These are phyloP conservation scores for Cirrhinus mrigala DNA, from an alignment of 2,797 vertebrate genomes.

Conservation along the genomic window DNA sequence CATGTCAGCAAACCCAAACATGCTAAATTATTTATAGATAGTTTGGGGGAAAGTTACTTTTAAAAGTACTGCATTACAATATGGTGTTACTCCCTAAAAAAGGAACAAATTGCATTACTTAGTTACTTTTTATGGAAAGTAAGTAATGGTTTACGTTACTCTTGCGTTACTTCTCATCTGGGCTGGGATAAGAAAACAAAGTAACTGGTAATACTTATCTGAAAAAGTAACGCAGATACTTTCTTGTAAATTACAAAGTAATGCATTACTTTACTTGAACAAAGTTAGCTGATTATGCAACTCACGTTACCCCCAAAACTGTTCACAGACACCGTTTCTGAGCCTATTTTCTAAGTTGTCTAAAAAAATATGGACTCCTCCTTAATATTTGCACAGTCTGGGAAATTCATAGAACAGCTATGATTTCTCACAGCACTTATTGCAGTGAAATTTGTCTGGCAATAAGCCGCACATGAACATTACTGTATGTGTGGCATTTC, in stretches of 20 bases:
- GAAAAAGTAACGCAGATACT: too few species aligned
- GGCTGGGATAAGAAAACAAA: not conserved
- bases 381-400: not conserved
- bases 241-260: too few species aligned
- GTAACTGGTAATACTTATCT: not conserved
- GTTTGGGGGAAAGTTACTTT: not conserved
- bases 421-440: not conserved
- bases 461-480: not conserved
- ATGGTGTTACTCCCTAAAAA: not conserved
- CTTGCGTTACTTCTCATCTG: not conserved
- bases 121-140: not conserved
- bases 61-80: not conserved
- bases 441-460: not conserved
- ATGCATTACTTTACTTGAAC: not conserved
- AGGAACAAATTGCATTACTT: not conserved
- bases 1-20: not conserved
- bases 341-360: not conserved
- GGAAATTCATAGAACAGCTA: not conserved
- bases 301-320: not conserved
- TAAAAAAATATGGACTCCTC: not conserved
- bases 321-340: too few species aligned
- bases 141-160: not conserved
- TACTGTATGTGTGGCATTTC: not conserved
- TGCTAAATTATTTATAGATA: not conserved
- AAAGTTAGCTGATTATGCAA: not conserved